Evolutionary conservation across 2,888 invertebrate species (phyloP).

Genomic region (Meteorus colon): DNA sequence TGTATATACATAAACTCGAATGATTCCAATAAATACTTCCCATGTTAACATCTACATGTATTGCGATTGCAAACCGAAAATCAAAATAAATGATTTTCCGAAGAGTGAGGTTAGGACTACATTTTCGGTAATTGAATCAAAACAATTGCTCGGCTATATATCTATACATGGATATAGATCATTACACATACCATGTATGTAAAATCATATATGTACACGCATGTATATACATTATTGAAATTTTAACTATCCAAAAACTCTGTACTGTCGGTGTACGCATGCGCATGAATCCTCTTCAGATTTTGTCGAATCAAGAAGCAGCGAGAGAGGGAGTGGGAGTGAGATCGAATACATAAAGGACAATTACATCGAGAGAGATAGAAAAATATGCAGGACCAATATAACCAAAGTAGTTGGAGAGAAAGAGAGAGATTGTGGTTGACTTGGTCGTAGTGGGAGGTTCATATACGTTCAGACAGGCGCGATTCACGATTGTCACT

Average conservation of each 20-base stretch:
- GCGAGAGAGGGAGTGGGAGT: not conserved
- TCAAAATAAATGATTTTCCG: not conserved
- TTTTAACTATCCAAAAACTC: not conserved
- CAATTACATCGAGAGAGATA: too few relatives aligned
- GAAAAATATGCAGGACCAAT: too few relatives aligned
- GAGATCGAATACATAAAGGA: too few relatives aligned
- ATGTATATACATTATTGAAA: too few relatives aligned
- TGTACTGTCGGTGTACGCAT: not conserved
- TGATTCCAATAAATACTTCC: not conserved
- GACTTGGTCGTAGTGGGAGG: not conserved
- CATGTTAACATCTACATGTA: not conserved
- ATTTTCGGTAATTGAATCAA: not conserved
- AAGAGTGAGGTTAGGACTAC: not conserved
- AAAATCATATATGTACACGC: not conserved
- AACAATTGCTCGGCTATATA: not conserved
- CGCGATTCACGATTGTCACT: conserved; percentile 49
- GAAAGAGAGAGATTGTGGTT: not conserved
- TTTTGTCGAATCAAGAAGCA: not conserved
- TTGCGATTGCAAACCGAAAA: not conserved
- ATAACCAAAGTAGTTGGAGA: too few relatives aligned
- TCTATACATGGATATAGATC: not conserved
- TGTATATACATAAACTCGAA: not conserved
- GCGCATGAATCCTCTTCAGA: not conserved
- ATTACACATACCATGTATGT: not conserved
- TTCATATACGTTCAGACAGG: conserved; percentile 23